These are phyloP conservation scores for Agrotis puta DNA, from an alignment of 2,888 invertebrate genomes.

Conservation along the genomic window DNA sequence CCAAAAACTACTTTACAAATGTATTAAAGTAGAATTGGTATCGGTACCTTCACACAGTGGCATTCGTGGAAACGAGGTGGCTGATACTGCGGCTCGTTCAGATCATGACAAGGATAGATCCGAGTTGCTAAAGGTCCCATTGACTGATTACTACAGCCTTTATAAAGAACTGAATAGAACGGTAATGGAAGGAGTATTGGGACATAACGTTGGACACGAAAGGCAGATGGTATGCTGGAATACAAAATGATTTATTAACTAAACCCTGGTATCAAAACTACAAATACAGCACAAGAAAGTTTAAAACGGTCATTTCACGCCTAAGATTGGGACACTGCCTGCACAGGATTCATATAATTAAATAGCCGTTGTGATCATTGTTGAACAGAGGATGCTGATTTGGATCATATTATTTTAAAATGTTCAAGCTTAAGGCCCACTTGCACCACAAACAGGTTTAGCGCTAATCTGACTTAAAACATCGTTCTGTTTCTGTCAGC, in stretches of 20 bases:
- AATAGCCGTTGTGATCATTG: slow-evolving; percentile 6
- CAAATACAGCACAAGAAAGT: slow-evolving; percentile 6
- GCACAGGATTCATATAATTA: background rate
- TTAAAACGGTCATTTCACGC: background rate
- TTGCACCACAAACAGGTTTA: no score
- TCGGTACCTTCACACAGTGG: no score
- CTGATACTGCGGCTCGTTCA: no score
- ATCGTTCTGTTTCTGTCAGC: no score
- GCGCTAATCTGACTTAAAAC: no score
- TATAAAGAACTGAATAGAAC: background rate
- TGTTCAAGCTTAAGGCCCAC: slow-evolving; percentile 1
- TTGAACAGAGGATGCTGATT: background rate
- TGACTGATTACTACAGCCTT: slow-evolving; percentile 6
- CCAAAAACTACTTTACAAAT: background rate
- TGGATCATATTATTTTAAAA: background rate
- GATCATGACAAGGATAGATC: no score
- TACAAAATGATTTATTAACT: no score
- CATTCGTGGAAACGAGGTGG: no score
- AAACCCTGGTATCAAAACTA: background rate
- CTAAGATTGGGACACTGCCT: slow-evolving; percentile 2
- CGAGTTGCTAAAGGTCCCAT: no score
- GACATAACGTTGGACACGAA: background rate
- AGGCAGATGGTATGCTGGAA: background rate
- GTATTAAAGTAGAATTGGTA: background rate
- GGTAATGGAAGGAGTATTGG: background rate